Conservation (phyloP, 2,888 invertebrate species). For the Gastracanthus pulcherrimus region DNA sequence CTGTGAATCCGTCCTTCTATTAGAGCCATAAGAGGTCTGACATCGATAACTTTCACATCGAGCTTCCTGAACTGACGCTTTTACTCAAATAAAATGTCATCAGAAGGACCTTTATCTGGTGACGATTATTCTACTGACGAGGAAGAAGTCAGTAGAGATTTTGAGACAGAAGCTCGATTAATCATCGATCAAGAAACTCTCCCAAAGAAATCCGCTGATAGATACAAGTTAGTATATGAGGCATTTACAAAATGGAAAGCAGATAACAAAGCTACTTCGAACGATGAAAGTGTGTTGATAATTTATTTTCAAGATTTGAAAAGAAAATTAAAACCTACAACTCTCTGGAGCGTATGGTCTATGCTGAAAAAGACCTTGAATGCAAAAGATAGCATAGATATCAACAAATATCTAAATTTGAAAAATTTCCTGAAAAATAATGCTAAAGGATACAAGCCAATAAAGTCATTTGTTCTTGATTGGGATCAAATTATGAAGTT, state of each 20-base stretch:
- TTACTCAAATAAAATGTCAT: too few relatives aligned
- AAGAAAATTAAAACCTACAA: neutral
- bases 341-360: constrained; percentile 3
- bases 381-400: neutral
- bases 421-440: constrained; percentile 13
- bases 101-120: too few relatives aligned
- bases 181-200: too few relatives aligned
- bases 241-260: neutral
- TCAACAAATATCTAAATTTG: neutral
- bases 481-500: constrained; percentile 5
- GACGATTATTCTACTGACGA: too few relatives aligned
- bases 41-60: too few relatives aligned
- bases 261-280: neutral
- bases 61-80: too few relatives aligned
- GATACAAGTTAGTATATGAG: neutral
- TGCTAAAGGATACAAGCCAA: constrained; percentile 16
- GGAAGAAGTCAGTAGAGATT: too few relatives aligned
- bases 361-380: neutral
- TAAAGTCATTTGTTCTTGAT: constrained; percentile 20
- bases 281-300: neutral
- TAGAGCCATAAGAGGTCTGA: too few relatives aligned
- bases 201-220: too few relatives aligned
- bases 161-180: too few relatives aligned
- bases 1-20: too few relatives aligned
- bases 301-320: neutral